Evolutionary conservation across 2,113 vertebrate genomes (phyloP), one percentile per base, ranked within the genome.

Genomic region (Ammodytes marinus): DNA sequence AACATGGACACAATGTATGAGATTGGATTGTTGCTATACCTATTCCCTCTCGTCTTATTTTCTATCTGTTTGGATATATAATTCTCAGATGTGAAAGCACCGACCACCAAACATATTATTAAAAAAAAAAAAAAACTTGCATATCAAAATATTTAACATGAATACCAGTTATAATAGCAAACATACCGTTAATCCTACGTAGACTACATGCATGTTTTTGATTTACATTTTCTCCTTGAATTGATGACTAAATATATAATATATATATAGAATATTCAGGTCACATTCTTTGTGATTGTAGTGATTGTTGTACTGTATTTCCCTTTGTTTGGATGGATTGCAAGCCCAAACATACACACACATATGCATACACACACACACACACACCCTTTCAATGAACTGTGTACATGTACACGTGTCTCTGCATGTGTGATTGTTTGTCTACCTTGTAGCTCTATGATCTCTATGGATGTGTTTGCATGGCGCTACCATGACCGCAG

Each of bases 11-110:
- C 71, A 46, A 14, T 52, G 40, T 60, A 53, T 45, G 58, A 77
- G 76, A 91, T 77, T 89, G 75, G 69, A 83, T 68, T 77, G 80
- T 65, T 69, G 45, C 66, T 63, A 13, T n/a, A n/a, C 72, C 17
- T 55, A 17, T 47, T 54, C 46, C 66, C 42, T n/a, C 66, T 76
- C 14, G 27, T 55, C 40, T 19, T n/a, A 13, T 77, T 50, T 35
- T 57, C n/a, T 43, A 45, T 46, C 40, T 3, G 55, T 76, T 69
- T 52, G 9, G 13, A 79, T 75, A 46, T 59, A 55, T 40, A 58
- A 77, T 69, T 75, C 6, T 46, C 4, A 42, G 37, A 40, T 6
- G 53, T 39, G 47, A 79, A 60, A 49, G 50, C 42, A 63, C 72
- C 8, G 53, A 84, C 50, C 42, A 15, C n/a, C 37, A 70, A 19